Evolutionary conservation across 2,797 vertebrate genomes (phyloP), one percentile per base, ranked within the genome.

Genomic region (Novumbra hubbsi): DNA sequence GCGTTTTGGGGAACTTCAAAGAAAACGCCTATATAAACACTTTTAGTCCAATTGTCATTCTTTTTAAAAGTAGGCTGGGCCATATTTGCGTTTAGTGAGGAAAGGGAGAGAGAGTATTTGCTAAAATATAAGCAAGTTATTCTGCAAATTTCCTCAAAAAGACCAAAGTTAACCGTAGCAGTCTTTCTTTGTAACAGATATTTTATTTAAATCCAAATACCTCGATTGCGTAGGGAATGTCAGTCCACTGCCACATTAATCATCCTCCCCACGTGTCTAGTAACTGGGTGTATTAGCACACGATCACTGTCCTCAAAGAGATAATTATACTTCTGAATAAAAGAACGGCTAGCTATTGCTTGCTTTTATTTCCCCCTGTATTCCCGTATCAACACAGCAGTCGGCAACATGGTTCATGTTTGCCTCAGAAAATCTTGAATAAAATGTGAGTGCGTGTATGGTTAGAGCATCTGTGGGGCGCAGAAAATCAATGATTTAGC

Each of bases 341-440:
- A 70, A 67, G 50, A 50, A 52, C 14, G 24, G 74, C 70, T 78
- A 21, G 73, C 64, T 72, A 73, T 28, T 63, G n/a, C 5, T 34
- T 64, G n/a, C 64, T 62, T 77, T 49, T 49, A 1, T 72, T 41
- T 67, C 38, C 16, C 14, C 27, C 5, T 68, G 48, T 24, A 41
- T 48, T 27, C 48, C 30, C 57, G 68, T 71, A 17, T 49, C 74
- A 9, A 21, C 30, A 64, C 30, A 67, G 28, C 32, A 24, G 70
- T 38, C 41, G 70, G 71, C 50, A 73, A 62, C 5, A 6, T 62
- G 50, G 67, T 77, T 83, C 77, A 72, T 79, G 73, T 84, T 83
- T 73, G 45, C 66, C 63, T 28, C 2, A 45, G 7, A 78, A 75
- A 78, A 57, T 50, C 30, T 70, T 86, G 66, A 87, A 89, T 88